A percentile compares a stretch with the other conserved stretches of the same genome.
Conservation (phyloP, 2,113 vertebrate species). For the Aleadryas rufinucha region DNA sequence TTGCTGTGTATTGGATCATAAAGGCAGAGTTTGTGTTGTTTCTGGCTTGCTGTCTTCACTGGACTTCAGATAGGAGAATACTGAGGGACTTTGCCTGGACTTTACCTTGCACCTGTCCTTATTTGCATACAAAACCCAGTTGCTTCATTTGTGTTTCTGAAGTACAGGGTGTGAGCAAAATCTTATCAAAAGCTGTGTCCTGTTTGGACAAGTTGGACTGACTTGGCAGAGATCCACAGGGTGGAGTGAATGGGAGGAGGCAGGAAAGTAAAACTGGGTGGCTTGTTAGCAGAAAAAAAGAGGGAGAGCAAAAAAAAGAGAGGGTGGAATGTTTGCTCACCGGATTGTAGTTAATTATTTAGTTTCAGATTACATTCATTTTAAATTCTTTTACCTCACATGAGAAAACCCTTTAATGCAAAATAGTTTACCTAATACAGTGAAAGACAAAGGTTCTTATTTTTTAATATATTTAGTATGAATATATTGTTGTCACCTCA, state of each 20-base stretch:
- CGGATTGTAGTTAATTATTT: conserved; percentile 64
- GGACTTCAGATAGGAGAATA: not conserved
- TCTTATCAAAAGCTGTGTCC: conserved; percentile 78
- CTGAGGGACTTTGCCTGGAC: conserved; percentile 28
- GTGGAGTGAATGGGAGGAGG: conserved; percentile 77
- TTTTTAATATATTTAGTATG: not conserved
- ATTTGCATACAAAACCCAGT: conserved; percentile 73
- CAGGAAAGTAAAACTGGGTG: conserved; percentile 75
- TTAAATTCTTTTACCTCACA: conserved; percentile 39
- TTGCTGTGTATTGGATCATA: not conserved
- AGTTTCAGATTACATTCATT: conserved; percentile 59
- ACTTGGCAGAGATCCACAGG: conserved; percentile 72
- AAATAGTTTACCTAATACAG: conserved; percentile 31
- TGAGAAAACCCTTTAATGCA: conserved; percentile 48
- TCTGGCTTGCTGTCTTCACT: not conserved
- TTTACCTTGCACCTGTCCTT: conserved; percentile 74
- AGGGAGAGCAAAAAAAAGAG: not conserved
- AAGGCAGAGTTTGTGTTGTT: not conserved
- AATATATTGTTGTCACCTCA: not conserved
- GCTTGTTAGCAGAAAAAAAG: conserved; percentile 67
- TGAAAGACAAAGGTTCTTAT: not conserved
- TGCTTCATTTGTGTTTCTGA: conserved; percentile 73
- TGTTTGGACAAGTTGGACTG: conserved; percentile 81
- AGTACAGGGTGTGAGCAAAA: conserved; percentile 76
- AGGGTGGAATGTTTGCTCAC: conserved; percentile 72